Evolutionary conservation across 2,888 invertebrate species (phyloP), one percentile per base, ranked within the genome.

Genomic region (Yponomeuta evonymella): DNA sequence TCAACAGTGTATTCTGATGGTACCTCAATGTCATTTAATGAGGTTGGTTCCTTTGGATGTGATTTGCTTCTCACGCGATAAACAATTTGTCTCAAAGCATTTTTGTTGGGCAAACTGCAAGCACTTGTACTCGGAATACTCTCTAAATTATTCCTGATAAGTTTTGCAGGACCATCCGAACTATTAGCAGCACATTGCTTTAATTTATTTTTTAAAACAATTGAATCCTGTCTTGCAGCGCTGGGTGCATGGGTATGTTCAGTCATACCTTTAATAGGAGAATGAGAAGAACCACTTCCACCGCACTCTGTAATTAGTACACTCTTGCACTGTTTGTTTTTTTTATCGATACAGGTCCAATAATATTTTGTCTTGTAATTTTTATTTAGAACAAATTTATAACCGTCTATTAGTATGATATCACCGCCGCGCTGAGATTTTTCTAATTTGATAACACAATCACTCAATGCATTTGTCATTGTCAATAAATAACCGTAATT

Each of bases 1-100:
- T 71, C 71, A 65, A 71, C 65, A 71, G 66, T 51, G 69, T 71
- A 71, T 71, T 11, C 69, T 65, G 69, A 48, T n/a, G 69, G 71
- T 69, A 69, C 51, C 62, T 72, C 33, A 63, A 72, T 72, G 67
- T 72, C 67, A 67, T 68, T 51, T 72, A 58, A 64, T 64, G 64
- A 23, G n/a, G 9, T 64, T 67, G 72, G 70, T 70, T 72, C 72
- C 64, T 67, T 63, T 63, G 72, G 58, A 8, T 67, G 62, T 67
- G 62, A 3, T 58, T 71, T 67, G 15, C 67, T 71, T 63, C 70
- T 67, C n/a, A 62, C 67, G 48, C 67, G 36, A 33, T 67, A 36
- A 58, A 67, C 63, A 33, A 70, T 71, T 67, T 71, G 67, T 58
- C 70, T 67, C 67, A 63, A 70, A 71, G 70, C 67, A 71, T 67